A percentile compares a stretch with the other conserved stretches of the same genome.
Evolutionary conservation across 1,140 invertebrate genomes (phyloP).

Genomic region (Zeugodacus cucurbitae): DNA sequence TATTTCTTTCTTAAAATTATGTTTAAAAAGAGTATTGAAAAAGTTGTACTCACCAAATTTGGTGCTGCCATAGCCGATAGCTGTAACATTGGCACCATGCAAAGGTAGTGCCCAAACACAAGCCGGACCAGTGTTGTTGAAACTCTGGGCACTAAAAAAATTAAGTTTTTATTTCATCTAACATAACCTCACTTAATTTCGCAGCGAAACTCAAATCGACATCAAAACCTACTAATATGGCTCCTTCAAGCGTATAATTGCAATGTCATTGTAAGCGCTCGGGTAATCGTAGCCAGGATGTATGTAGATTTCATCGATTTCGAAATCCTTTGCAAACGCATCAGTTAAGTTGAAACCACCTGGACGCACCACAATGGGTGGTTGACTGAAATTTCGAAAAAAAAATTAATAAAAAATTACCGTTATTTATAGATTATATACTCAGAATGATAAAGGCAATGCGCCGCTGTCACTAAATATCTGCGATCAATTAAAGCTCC

Average conservation of each 20-base stretch:
- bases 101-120: not conserved
- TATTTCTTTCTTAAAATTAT: no score
- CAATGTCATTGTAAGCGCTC: conserved; percentile 57
- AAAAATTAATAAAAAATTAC: not conserved
- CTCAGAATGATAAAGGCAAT: conserved; percentile 59
- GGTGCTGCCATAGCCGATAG: conserved; percentile 52
- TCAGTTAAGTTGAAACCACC: conserved; percentile 41
- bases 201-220: no score
- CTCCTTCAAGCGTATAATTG: conserved; percentile 52
- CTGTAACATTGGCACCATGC: conserved; percentile 42
- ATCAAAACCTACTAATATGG: conserved; percentile 39
- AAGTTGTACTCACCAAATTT: conserved; percentile 49
- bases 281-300: conserved; percentile 63
- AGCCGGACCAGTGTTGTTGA: not conserved
- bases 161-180: no score
- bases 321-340: conserved; percentile 45
- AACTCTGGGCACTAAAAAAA: not conserved
- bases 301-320: conserved; percentile 62
- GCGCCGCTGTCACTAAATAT: conserved; percentile 69
- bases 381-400: not conserved
- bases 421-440: not conserved
- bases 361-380: conserved; percentile 25
- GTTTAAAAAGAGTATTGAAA: no score
- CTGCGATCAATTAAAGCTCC: conserved; percentile 66
- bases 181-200: no score